Evolutionary conservation across 2,797 vertebrate genomes (phyloP).

Genomic region (Pangasius krempfi): DNA sequence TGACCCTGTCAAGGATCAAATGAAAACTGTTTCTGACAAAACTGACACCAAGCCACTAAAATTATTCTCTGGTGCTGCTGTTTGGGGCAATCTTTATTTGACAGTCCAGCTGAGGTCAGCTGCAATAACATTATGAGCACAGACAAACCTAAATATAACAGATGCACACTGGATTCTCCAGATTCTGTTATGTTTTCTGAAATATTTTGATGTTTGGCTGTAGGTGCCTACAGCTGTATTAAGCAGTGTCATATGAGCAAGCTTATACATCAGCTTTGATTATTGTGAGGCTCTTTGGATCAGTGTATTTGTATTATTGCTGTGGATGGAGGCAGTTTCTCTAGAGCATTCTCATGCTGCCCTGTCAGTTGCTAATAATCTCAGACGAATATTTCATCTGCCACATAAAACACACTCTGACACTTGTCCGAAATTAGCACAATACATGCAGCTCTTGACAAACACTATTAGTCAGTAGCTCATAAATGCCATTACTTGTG

Average conservation of each 20-base stretch:
- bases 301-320: neutral
- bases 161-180: too few relatives aligned
- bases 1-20: constrained; percentile 44
- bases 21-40: constrained; percentile 55
- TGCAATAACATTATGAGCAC: neutral
- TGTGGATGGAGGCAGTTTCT: neutral
- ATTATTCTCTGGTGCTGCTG: constrained; percentile 37
- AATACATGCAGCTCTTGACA: constrained; percentile 22
- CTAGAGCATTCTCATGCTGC: neutral
- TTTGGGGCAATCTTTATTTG: constrained; percentile 14
- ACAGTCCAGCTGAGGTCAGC: constrained; percentile 37
- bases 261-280: constrained; percentile 8
- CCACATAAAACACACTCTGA: neutral
- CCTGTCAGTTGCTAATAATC: constrained; percentile 10
- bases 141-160: constrained; percentile 13
- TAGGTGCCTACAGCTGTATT: neutral
- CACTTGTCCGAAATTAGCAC: neutral
- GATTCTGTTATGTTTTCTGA: neutral
- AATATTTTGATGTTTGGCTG: neutral
- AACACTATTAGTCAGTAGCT: constrained; percentile 6
- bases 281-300: neutral
- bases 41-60: constrained; percentile 45
- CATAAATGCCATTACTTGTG: neutral
- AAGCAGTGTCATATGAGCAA: neutral
- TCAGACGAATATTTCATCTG: constrained; percentile 13